Percentiles rank a stretch among this genome's conserved stretches.
phyloP scores from a whole-genome alignment of 2,797 vertebrate genomes.

The Acanthornis magna region DNA sequence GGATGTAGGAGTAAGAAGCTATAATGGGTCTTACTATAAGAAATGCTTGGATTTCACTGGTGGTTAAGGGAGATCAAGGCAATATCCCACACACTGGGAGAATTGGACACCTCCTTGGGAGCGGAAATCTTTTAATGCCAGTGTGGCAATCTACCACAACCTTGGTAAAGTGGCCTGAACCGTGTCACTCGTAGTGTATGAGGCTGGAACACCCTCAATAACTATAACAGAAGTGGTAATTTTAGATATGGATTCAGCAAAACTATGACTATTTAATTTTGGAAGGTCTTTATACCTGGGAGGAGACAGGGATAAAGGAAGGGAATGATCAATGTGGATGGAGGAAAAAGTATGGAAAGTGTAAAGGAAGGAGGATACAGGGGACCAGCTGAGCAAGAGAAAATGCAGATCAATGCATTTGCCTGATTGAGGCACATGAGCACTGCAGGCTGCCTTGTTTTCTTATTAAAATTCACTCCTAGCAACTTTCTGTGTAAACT shows the following conservation, averaged over 20 bases:
- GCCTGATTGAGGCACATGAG: too few species aligned
- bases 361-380: not conserved
- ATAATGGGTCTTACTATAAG: not conserved
- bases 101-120: not conserved
- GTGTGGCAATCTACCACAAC: not conserved
- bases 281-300: not conserved
- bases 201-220: not conserved
- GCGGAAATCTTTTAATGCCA: not conserved
- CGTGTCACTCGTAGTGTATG: accelerated
- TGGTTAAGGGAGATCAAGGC: accelerated
- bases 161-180: not conserved
- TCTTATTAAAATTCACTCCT: not conserved
- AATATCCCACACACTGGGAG: not conserved
- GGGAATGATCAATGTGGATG: accelerated
- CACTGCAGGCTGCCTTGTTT: not conserved
- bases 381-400: not conserved
- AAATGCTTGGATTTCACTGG: not conserved
- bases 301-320: not conserved
- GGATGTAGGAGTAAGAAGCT: not conserved
- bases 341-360: not conserved
- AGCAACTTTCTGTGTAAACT: not conserved
- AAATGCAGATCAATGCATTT: not conserved
- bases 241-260: not conserved
- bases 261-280: not conserved
- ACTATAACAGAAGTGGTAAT: not conserved